Evolutionary conservation across 2,113 vertebrate genomes (phyloP), one percentile per base, ranked within the genome.

Genomic region (Sakesphorus luctuosus): DNA sequence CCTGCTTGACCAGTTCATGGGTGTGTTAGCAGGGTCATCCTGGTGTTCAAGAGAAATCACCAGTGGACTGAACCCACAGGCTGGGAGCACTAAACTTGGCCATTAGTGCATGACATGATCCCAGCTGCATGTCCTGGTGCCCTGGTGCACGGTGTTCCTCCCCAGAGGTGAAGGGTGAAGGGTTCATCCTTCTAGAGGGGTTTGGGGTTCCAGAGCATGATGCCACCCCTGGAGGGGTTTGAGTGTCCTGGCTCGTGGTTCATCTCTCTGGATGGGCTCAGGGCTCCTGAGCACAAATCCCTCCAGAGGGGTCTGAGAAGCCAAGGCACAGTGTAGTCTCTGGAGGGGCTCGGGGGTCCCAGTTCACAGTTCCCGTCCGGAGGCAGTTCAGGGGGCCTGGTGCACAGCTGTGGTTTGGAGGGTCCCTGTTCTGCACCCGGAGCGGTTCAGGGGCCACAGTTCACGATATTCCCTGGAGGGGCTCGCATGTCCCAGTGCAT

Each of bases 181-280:
- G 0, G 65, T 14, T 87, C 56, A 36, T 31, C 20, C 29, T 10
- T 7, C 17, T 1, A 0, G 13, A 4, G 7, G 6, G 36, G 10
- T 36, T 62, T 7, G 47, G 47, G 33, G 29, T 43, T 23, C 18
- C 7, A 2, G 13, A 9, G 40, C 50, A 36, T 28, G 65, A 9
- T 20, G 56, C 53, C 38, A 12, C 11, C 35, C 38, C 28, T 19
- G n/a, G 28, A n/a, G 19, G 28, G 53, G 29, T 13, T 78, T 29
- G 23, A 38, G 15, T 13, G 26, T 55, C n/a, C 24, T 0, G 2
- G 10, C 9, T 49, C 55, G 36, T 0, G 1, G 6, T 44, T 61
- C n/a, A 59, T 59, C 56, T 58, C 55, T 38, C 11, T 19, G 36
- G 25, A 28, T 25, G 25, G 36, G 26, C 26, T 38, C 18, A 28